phyloP scores from a whole-genome alignment of 2,888 invertebrate species.

The Gastracanthus pulcherrimus region DNA sequence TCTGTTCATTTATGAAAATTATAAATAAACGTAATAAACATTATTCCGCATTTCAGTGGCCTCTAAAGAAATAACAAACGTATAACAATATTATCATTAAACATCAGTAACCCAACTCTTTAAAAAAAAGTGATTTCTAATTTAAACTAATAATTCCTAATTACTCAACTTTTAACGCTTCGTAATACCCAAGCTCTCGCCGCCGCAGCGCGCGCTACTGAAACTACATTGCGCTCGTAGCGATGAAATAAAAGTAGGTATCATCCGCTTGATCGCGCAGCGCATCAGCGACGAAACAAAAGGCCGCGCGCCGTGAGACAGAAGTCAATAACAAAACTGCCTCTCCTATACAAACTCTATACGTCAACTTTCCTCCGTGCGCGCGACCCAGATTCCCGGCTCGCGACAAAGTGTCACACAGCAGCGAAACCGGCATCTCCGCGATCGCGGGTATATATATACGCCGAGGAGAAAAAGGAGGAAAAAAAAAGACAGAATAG shows the following conservation, averaged over 20 bases:
- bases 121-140: too few relatives aligned
- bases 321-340: slow-evolving; percentile 18
- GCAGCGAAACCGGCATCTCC: slow-evolving; percentile 14
- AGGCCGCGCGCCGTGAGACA: background rate
- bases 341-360: background rate
- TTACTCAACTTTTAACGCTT: too few relatives aligned
- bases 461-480: background rate
- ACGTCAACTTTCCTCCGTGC: slow-evolving; percentile 25
- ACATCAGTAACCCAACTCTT: too few relatives aligned
- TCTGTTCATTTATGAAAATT: too few relatives aligned
- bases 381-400: slow-evolving; percentile 42
- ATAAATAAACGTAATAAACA: too few relatives aligned
- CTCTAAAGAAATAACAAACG: too few relatives aligned
- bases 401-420: slow-evolving; percentile 34
- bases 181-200: too few relatives aligned
- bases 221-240: background rate
- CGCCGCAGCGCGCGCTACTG: too few relatives aligned
- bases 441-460: background rate
- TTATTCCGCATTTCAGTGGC: too few relatives aligned
- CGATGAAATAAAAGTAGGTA: slow-evolving; percentile 15
- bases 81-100: too few relatives aligned
- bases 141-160: too few relatives aligned
- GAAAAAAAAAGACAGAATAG: slow-evolving; percentile 4
- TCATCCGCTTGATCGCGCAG: slow-evolving; percentile 3
- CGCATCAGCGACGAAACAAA: background rate